Evolutionary conservation across 1,140 invertebrate genomes (phyloP).

Genomic region (Akabosia matsudoensis): DNA sequence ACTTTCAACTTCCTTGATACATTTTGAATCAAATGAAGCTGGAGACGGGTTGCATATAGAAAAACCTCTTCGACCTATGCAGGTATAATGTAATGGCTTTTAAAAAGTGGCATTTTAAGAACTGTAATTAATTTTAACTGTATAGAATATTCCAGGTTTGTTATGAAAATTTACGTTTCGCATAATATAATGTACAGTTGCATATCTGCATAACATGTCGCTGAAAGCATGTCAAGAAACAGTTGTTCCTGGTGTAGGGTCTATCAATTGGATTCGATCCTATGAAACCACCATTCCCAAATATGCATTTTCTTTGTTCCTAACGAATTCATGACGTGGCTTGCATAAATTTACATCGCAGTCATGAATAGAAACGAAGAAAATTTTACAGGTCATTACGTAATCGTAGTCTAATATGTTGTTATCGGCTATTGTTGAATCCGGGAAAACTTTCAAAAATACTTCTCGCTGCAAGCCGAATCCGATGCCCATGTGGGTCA

Average conservation of each 20-base stretch:
- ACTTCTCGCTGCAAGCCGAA: not conserved
- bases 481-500: not conserved
- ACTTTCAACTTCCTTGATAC: not conserved
- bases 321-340: too few species aligned
- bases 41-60: not conserved
- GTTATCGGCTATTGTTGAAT: not conserved
- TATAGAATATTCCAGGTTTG: too few species aligned
- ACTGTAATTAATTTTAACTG: not conserved
- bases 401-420: not conserved
- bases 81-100: too few species aligned
- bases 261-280: not conserved
- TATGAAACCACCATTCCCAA: not conserved
- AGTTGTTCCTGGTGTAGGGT: conserved; percentile 3
- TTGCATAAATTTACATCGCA: not conserved
- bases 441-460: conserved; percentile 3
- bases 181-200: conserved; percentile 9
- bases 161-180: not conserved
- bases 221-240: not conserved
- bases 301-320: not conserved
- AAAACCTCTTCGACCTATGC: not conserved
- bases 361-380: not conserved
- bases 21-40: not conserved
- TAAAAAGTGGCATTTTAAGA: too few species aligned
- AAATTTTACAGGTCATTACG: not conserved
- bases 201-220: not conserved